Conservation (phyloP, 2,888 invertebrate genomes). For the Andrena camellia region DNA sequence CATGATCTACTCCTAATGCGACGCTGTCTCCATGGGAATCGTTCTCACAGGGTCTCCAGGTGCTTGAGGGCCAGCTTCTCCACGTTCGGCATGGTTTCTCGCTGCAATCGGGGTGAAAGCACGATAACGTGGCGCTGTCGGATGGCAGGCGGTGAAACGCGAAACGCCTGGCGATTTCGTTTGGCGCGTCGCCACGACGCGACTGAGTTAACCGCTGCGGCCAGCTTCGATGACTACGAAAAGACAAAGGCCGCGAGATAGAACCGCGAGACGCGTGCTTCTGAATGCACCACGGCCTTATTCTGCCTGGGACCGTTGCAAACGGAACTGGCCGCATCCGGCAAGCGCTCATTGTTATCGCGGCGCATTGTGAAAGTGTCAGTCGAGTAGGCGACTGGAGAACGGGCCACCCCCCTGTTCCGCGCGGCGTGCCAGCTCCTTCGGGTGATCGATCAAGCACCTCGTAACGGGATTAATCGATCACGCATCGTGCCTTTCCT, state of each 20-base stretch:
- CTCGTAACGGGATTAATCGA: slow-evolving; percentile 27
- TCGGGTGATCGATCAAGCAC: slow-evolving; percentile 29
- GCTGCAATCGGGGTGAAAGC: neutral
- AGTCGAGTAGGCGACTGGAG: slow-evolving; percentile 13
- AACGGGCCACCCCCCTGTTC: slow-evolving; percentile 12
- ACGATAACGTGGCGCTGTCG: neutral
- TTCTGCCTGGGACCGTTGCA: slow-evolving; percentile 52
- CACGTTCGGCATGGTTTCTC: slow-evolving; percentile 42
- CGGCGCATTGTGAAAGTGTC: slow-evolving; percentile 63
- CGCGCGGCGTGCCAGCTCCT: slow-evolving; percentile 4
- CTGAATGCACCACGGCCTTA: slow-evolving; percentile 54
- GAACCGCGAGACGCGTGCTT: slow-evolving; percentile 38
- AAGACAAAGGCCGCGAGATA: slow-evolving; percentile 59
- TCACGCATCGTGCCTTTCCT: neutral
- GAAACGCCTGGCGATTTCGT: slow-evolving; percentile 27
- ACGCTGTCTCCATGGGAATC: neutral
- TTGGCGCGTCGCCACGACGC: slow-evolving; percentile 19
- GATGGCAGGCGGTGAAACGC: slow-evolving; percentile 19
- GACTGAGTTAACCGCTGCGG: slow-evolving; percentile 58
- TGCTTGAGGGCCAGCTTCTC: slow-evolving; percentile 48
- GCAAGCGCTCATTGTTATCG: slow-evolving; percentile 54
- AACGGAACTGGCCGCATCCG: slow-evolving; percentile 67
- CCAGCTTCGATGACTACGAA: slow-evolving; percentile 19
- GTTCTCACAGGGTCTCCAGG: slow-evolving; percentile 56
- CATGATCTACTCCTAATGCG: neutral